Evolutionary conservation across 2,888 invertebrate genomes (phyloP), one percentile per base, ranked within the genome.

Genomic region (Chelonus formosanus): DNA sequence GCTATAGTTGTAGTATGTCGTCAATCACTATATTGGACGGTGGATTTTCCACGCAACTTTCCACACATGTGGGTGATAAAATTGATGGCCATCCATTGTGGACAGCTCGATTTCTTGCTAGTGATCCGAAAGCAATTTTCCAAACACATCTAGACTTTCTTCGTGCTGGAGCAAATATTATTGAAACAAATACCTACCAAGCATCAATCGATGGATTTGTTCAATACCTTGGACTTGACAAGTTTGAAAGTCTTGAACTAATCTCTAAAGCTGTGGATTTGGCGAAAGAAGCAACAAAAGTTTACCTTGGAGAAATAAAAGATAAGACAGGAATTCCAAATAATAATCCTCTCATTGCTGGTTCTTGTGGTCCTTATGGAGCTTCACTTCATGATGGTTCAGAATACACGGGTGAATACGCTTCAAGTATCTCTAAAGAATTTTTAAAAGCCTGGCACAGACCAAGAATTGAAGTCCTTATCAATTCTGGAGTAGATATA

Each of bases 111-210:
- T 91, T 94, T 79, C 87, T 96, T 68, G 88, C 90, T 69, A 91
- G 92, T 4, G 88, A 94, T 83, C 92, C 93, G 3, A 88, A 91
- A 32, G 92, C 92, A 61, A 90, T 95, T 61, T 87, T 91, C 70
- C 88, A 90, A 75, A 91, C 92, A 3, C 95, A 96, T 85, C 85
- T 92, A 74, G 94, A 92, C 80, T 94, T 92, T 82, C 84, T 93
- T 55, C 88, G 90, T 87, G 94, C 93, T 80, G 96, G 96, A 35
- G 91, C 95, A 45, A 91, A 96, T 80, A 85, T 96, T 67, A 90
- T 97, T 73, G 89, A 92, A 79, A 96, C 96, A 47, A 93, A 93
- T 78, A 95, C 95, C 52, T 97, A 97, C 85, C 97, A 97, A 86
- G 93, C 95, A 4, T 76, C 76, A n/a, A 68, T 75, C 3, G 70